A percentile compares a stretch with the other conserved stretches of the same genome.
These are phyloP conservation scores for Trachymyrmex septentrionalis DNA, from an alignment of 1,140 invertebrate genomes.

Conservation along the genomic window DNA sequence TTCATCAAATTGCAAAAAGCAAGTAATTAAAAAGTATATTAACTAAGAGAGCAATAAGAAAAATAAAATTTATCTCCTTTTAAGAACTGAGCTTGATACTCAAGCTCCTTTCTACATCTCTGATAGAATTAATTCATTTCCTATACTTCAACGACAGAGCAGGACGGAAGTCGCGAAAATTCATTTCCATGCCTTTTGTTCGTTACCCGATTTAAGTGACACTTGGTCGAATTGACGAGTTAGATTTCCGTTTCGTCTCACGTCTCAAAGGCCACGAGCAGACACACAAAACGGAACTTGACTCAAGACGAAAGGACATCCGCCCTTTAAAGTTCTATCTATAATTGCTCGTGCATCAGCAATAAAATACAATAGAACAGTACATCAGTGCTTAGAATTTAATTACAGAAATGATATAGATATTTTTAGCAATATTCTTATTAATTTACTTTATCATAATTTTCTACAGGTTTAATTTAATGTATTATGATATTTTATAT, in stretches of 20 bases:
- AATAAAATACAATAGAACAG: background rate
- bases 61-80: slow-evolving; percentile 23
- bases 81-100: background rate
- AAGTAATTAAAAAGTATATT: background rate
- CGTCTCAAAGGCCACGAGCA: slow-evolving; percentile 20
- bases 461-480: background rate
- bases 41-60: background rate
- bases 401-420: background rate
- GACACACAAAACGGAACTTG: background rate
- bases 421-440: background rate
- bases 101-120: slow-evolving; percentile 8
- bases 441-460: background rate
- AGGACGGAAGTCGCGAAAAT: slow-evolving; percentile 51
- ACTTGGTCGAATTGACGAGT: background rate
- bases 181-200: slow-evolving; percentile 67
- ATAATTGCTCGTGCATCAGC: background rate
- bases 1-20: background rate
- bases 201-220: slow-evolving; percentile 42
- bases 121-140: slow-evolving; percentile 70
- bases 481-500: background rate
- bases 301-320: slow-evolving; percentile 24
- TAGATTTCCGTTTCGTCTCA: slow-evolving; percentile 40
- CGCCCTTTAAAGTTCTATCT: slow-evolving; percentile 51
- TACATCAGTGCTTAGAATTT: background rate
- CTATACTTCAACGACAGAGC: slow-evolving; percentile 72